Conservation (phyloP, 92 coral and sea anemone species). For the Paramuricea clavata region DNA sequence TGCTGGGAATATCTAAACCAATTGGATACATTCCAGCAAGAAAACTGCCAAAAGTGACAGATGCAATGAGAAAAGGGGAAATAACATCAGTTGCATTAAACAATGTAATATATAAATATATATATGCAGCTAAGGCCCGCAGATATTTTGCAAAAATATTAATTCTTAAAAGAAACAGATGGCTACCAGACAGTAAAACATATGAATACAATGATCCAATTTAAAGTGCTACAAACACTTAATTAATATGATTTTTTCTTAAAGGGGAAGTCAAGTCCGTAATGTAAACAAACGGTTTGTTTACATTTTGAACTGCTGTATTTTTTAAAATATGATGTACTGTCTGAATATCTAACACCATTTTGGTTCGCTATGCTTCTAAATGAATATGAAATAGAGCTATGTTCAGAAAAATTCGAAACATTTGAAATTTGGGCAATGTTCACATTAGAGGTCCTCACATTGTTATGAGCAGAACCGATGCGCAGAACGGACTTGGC, state of each 20-base stretch:
- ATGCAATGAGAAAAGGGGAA: conserved; percentile 45
- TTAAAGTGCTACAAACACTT: neutral
- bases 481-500: no score
- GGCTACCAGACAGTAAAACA: conserved; percentile 17
- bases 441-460: no score
- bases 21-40: conserved; percentile 60
- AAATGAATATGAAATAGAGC: no score
- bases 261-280: no score
- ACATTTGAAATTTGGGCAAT: no score
- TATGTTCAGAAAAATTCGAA: no score
- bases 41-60: conserved; percentile 61
- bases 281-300: no score
- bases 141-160: conserved; percentile 30
- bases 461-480: no score
- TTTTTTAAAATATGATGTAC: no score
- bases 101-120: conserved; percentile 34
- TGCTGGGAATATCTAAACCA: conserved; percentile 44
- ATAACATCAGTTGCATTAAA: conserved; percentile 39
- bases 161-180: conserved; percentile 29
- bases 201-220: conserved; percentile 11
- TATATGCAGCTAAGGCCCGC: conserved; percentile 1
- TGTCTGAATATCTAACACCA: no score
- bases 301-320: no score
- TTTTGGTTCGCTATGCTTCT: no score
- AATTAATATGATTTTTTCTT: neutral